Base-by-base conservation (phyloP, 1,140 invertebrate species). In the Choristoneura fumiferana region DNA sequence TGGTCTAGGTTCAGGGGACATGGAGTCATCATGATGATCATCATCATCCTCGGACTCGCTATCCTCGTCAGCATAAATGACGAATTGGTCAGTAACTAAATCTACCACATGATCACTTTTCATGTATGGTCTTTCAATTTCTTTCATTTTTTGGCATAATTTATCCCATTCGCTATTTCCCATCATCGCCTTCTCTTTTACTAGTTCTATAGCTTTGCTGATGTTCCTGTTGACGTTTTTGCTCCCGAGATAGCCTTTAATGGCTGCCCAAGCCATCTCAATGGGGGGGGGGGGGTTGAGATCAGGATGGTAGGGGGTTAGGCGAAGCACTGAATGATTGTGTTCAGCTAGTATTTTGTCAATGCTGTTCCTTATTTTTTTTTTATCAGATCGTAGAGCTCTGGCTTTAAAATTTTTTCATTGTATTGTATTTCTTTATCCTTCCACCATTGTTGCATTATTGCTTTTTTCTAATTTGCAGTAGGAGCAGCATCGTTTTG, bases 241-340 rank as follows among this genome's bases (percentile, higher is more conserved):
- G n/a, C 14, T 49, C 4, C 53, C 35, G 8, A 67, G 49, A 33
- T 60, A 58, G 14, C 55, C 38, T 52, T 67, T 62, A 12, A 67
- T 55, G 12, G 22, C 29, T 33, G 54, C 38, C 54, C 45, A 67
- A 18, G 49, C 58, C 43, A 64, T 62, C 54, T 64, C 57, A 4
- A 59, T 63, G 4, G 58, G 58, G 14, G n/a, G n/a, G n/a, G n/a
- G n/a, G n/a, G n/a, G n/a, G n/a, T 64, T 68, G 1, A 59, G 29
- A 22, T 67, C 58, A 1, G 61, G 52, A 29, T 67, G 57, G 53
- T 62, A 62, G 1, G 64, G 64, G 1, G 57, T 54, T 13, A 67
- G n/a, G 8, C 65, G 13, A 0, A 68, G 22, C 13, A 64, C 40
- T 6, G 18, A 12, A 54, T 64, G 56, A 49, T 52, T 52, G 6